Evolutionary conservation across 2,797 vertebrate species (phyloP).

Genomic region (Chelidonichthys spinosus): DNA sequence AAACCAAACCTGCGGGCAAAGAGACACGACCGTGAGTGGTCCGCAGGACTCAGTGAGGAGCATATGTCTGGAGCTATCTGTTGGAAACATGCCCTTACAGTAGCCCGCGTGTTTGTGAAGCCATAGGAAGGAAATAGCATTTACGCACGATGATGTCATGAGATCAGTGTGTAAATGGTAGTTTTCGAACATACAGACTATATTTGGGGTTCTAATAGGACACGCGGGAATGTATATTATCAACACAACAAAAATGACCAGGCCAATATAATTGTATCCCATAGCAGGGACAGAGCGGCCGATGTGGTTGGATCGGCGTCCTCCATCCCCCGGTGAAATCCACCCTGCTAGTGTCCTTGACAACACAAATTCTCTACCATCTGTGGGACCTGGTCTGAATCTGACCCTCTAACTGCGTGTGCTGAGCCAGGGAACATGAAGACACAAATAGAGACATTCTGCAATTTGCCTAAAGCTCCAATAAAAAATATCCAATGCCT

Average conservation of each 20-base stretch:
- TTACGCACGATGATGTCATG: neutral
- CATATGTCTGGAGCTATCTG: neutral
- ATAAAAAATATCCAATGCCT: neutral
- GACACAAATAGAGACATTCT: neutral
- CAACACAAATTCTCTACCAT: neutral
- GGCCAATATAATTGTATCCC: neutral
- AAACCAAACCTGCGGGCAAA: conserved; percentile 92
- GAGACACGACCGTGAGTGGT: conserved; percentile 11
- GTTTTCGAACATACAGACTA: neutral
- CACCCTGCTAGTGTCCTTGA: neutral
- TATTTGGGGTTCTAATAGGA: neutral
- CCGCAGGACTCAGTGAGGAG: neutral
- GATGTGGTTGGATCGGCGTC: neutral
- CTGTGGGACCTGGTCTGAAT: neutral
- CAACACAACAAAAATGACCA: neutral
- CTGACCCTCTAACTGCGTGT: neutral
- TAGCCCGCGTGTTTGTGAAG: neutral
- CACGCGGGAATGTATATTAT: neutral
- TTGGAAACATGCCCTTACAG: neutral
- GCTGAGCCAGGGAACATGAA: neutral
- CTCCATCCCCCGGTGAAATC: neutral
- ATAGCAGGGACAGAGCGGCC: neutral
- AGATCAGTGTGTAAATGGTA: neutral
- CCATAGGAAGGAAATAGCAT: neutral
- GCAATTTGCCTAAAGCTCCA: neutral